Conservation (phyloP, 1,140 invertebrate genomes). For the Forficula auricularia region DNA sequence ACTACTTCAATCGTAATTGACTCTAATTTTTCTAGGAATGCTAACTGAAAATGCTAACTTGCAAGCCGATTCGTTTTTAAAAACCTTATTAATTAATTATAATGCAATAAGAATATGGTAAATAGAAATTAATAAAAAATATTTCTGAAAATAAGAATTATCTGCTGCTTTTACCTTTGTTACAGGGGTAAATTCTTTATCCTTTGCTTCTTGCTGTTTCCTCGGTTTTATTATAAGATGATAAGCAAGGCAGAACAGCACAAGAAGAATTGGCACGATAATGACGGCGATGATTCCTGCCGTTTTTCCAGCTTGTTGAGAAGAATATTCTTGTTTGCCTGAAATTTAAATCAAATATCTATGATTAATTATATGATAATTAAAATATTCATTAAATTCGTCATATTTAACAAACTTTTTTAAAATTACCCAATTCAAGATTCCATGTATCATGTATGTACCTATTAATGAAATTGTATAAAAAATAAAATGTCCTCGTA, state of each 20-base stretch:
- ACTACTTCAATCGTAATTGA: too few species aligned
- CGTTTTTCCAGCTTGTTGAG: constrained; percentile 54
- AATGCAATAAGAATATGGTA: too few species aligned
- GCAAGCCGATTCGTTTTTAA: too few species aligned
- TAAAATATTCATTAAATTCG: constrained; percentile 5
- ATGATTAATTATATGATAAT: constrained; percentile 6
- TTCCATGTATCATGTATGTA: neutral
- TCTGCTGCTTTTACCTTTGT: constrained; percentile 11
- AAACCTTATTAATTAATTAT: too few species aligned
- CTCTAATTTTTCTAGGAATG: too few species aligned
- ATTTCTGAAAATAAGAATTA: too few species aligned
- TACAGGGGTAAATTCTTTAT: too few species aligned
- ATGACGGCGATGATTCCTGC: constrained; percentile 55
- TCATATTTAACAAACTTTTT: neutral
- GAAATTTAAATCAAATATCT: constrained; percentile 14
- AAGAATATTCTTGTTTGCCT: constrained; percentile 64
- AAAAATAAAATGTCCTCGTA: too few species aligned
- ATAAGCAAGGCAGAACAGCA: constrained; percentile 49
- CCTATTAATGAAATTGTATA: constrained; percentile 2
- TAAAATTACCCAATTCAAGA: neutral
- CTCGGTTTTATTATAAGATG: constrained; percentile 38
- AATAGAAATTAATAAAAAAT: too few species aligned
- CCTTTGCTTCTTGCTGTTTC: constrained; percentile 32
- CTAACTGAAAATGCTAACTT: too few species aligned
- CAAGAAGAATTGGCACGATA: constrained; percentile 51